Conservation (phyloP, 1,140 invertebrate species). For the Trinorchestia longiramus region DNA sequence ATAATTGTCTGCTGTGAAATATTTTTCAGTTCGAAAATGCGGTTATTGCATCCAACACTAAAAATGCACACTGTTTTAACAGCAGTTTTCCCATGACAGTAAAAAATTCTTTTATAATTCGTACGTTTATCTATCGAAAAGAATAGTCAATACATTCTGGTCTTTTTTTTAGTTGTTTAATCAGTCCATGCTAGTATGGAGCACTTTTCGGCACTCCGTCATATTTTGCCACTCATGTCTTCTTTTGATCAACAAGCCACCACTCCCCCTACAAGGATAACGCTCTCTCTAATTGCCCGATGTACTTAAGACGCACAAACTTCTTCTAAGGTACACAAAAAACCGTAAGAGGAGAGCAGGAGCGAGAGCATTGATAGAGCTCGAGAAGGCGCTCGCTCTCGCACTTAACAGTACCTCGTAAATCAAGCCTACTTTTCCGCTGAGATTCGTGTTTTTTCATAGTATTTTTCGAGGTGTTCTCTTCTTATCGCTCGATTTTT, state of each 20-base stretch:
- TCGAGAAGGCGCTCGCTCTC: background rate
- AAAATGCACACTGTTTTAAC: no score
- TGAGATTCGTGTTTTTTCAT: background rate
- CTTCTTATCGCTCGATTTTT: conserved; percentile 3
- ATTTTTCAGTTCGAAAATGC: no score
- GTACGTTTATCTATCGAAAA: background rate
- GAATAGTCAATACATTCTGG: background rate
- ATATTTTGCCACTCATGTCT: conserved; percentile 10
- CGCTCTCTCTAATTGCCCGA: conserved; percentile 38
- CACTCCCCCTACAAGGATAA: conserved; percentile 31
- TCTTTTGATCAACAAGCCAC: background rate
- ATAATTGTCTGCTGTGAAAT: no score
- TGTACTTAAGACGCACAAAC: conserved; percentile 50
- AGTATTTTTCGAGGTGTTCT: background rate
- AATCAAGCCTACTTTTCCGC: background rate
- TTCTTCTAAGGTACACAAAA: background rate
- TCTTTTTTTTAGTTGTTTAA: background rate
- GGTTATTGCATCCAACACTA: no score
- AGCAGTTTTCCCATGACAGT: no score
- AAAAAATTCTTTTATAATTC: no score
- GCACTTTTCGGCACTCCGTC: background rate
- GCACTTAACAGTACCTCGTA: conserved; percentile 40
- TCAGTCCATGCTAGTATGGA: background rate
- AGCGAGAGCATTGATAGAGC: conserved; percentile 13
- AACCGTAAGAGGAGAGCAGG: conserved; percentile 30